Percentiles rank a stretch among this genome's conserved stretches.
These are phyloP conservation scores for Lagria hirta DNA, from an alignment of 2,888 invertebrate genomes.

Conservation along the genomic window DNA sequence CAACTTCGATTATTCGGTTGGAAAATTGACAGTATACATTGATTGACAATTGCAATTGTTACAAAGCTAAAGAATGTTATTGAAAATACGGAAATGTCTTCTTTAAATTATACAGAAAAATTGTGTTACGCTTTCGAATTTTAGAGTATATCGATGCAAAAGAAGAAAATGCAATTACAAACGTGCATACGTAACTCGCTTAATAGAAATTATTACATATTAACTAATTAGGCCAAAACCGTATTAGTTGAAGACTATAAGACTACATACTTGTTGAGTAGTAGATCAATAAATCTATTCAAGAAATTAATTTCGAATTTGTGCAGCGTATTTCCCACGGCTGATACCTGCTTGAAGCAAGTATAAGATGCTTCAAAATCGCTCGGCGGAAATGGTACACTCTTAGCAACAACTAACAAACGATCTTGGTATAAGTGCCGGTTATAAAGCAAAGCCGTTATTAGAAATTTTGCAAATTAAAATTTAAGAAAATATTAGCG, in stretches of 20 bases:
- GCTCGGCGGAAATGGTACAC: conserved; percentile 49
- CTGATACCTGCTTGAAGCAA: conserved; percentile 46
- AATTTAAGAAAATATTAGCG: too few relatives aligned
- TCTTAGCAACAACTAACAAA: conserved; percentile 31
- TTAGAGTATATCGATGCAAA: conserved; percentile 42
- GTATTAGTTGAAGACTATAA: too few relatives aligned
- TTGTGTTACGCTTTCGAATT: conserved; percentile 51
- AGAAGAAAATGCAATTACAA: conserved; percentile 25
- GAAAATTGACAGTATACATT: conserved; percentile 17
- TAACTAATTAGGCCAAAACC: conserved; percentile 22
- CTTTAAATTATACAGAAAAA: conserved; percentile 38
- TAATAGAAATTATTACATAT: conserved; percentile 19
- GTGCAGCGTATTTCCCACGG: conserved; percentile 52
- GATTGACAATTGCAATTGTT: conserved; percentile 16
- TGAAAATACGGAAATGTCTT: conserved; percentile 46
- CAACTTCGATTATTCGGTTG: conserved; percentile 17
- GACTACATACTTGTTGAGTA: conserved; percentile 34
- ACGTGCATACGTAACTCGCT: too few relatives aligned
- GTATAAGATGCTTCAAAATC: conserved; percentile 50
- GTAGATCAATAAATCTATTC: conserved; percentile 53
- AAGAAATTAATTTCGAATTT: conserved; percentile 51
- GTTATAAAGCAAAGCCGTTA: conserved; percentile 9
- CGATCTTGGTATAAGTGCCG: conserved; percentile 8
- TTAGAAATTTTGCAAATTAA: conserved; percentile 2
- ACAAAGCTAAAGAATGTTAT: conserved; percentile 28